A percentile compares a stretch with the other conserved stretches of the same genome.
Evolutionary conservation across 2,888 invertebrate species (phyloP).

Genomic region (Sesia apiformis): DNA sequence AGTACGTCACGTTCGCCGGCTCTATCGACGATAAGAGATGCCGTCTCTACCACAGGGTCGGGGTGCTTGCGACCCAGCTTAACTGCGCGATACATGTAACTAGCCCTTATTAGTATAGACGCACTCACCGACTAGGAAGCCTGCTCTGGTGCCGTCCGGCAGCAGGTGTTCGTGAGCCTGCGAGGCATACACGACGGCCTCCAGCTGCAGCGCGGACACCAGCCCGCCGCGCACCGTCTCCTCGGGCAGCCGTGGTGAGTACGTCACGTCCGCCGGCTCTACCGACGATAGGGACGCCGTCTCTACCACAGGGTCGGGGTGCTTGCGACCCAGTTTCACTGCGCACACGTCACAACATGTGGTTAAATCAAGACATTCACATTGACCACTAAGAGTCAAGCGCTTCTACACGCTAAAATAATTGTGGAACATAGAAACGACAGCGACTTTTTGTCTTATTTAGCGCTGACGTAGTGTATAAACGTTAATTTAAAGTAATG

Average conservation of each 20-base stretch:
- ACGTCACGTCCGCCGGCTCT: conserved; percentile 94
- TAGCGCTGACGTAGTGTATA: too few relatives aligned
- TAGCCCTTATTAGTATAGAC: too few relatives aligned
- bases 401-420: too few relatives aligned
- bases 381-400: background rate
- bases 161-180: conserved; percentile 96
- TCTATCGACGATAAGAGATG: conserved; percentile 95
- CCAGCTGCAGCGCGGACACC: conserved; percentile 96
- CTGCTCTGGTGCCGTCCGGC: conserved; percentile 92
- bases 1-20: conserved; percentile 94
- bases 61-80: conserved; percentile 97
- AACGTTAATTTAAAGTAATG: too few relatives aligned
- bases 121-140: conserved; percentile 89
- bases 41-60: conserved; percentile 98
- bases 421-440: too few relatives aligned
- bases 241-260: conserved; percentile 87
- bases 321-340: conserved; percentile 95
- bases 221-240: conserved; percentile 88
- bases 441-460: too few relatives aligned
- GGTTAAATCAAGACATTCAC: background rate
- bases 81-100: conserved; percentile 64
- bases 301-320: conserved; percentile 99
- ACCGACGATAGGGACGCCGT: conserved; percentile 98
- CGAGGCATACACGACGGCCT: conserved; percentile 97
- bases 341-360: conserved; percentile 13